Evolutionary conservation across 1,140 invertebrate species (phyloP), one percentile per base, ranked within the genome.

Genomic region (Phocides pigmalion): DNA sequence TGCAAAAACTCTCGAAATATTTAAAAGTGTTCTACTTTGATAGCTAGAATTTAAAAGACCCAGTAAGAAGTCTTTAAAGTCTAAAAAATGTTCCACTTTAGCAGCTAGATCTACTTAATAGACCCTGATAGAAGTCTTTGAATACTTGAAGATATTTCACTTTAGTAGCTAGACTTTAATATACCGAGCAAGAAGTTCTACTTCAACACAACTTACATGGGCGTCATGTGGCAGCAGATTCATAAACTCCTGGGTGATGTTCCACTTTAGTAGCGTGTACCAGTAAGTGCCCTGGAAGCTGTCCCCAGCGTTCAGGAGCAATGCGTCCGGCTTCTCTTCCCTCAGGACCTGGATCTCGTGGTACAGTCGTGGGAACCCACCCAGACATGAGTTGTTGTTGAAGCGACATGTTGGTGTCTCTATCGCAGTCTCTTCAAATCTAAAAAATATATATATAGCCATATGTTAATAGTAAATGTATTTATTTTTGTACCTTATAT

Each of bases 231-330:
- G 93, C 16, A 97, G 75, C 76, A 93, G 87, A 66, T 96, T 96
- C 67, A 96, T 93, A 76, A 97, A 96, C 14, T 93, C 82, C 16
- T 94, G 93, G 0, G 94, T 94, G 0, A 94, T 93, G 56, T 94
- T 93, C 93, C 95, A 95, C 67, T 94, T 94, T 74, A 94, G 92
- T 1, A 95, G 64, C 19, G 94, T 94, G 76, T 96, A 96, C 95
- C 95, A 97, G 1, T 96, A 90, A 0, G 95, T 96, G 0, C 96
- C 96, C 81, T 96, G 95, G 77, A 93, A 97, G 68, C 94, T 94
- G 81, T 97, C 96, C 0, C 96, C 96, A 0, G 94, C 96, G 73
- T 96, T 95, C 11, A 97, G 69, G 37, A 96, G 92, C 35, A 97
- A 77, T 0, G 94, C 90, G 68, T 94, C 92, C 0, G 92, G 92